Percentiles rank a stretch among this genome's conserved stretches.
Evolutionary conservation across 1,140 invertebrate genomes (phyloP).

Genomic region (Phortica variegata): DNA sequence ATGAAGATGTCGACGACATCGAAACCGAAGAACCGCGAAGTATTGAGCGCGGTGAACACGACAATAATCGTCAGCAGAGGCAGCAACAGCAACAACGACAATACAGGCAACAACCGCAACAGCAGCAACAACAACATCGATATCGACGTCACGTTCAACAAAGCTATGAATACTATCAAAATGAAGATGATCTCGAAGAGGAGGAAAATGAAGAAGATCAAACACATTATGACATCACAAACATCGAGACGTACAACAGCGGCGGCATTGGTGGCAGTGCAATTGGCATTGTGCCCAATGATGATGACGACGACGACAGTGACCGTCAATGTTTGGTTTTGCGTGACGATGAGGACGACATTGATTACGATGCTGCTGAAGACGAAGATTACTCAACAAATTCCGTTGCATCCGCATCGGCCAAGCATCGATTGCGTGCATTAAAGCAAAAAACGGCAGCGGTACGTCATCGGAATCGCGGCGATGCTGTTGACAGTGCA

Average conservation of each 20-base stretch:
- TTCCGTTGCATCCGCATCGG: constrained; percentile 40
- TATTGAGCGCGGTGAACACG: constrained; percentile 15
- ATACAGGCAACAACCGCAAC: constrained; percentile 18
- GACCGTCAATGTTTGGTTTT: constrained; percentile 47
- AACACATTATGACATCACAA: constrained; percentile 52
- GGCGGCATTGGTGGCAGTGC: not conserved
- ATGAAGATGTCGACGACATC: constrained; percentile 22
- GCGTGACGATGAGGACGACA: constrained; percentile 39
- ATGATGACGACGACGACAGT: constrained; percentile 46
- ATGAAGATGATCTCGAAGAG: constrained; percentile 36
- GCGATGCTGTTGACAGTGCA: constrained; percentile 39
- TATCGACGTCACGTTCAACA: constrained; percentile 21
- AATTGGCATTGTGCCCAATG: constrained; percentile 11
- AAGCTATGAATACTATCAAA: constrained; percentile 47
- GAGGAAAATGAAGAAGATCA: constrained; percentile 53
- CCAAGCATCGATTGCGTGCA: constrained; percentile 43
- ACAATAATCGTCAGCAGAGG: constrained; percentile 23
- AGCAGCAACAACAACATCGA: constrained; percentile 4
- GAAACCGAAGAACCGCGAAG: constrained; percentile 16
- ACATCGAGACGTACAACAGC: constrained; percentile 52
- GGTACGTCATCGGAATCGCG: constrained; percentile 34
- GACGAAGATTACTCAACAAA: constrained; percentile 50
- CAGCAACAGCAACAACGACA: constrained; percentile 32
- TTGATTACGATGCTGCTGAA: constrained; percentile 41
- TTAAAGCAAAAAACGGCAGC: constrained; percentile 41